A percentile compares a stretch with the other conserved stretches of the same genome.
Evolutionary conservation across 2,113 vertebrate genomes (phyloP).

Genomic region (Cyrtonyx montezumae): DNA sequence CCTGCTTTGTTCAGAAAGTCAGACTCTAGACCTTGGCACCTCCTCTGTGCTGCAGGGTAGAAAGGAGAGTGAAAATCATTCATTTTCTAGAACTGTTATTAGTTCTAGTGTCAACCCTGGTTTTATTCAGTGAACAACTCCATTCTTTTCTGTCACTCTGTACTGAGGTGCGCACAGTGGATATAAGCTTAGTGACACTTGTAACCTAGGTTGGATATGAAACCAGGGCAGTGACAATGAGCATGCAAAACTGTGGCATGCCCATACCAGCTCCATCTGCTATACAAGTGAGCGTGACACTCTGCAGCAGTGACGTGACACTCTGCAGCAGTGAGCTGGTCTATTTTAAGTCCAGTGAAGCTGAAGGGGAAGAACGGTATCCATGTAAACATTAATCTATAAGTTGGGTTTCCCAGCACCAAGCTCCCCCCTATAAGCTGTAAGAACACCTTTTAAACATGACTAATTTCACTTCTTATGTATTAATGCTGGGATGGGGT

Average conservation of each 20-base stretch:
- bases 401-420: not conserved
- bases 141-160: not conserved
- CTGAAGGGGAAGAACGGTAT: not conserved
- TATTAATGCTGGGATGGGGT: not conserved
- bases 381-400: not conserved
- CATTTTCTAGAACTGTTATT: not conserved
- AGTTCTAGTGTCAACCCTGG: not conserved
- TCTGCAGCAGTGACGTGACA: accelerated
- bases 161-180: not conserved
- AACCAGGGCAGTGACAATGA: not conserved
- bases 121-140: not conserved
- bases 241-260: not conserved
- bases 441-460: not conserved
- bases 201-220: not conserved
- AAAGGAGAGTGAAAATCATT: not conserved
- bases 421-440: not conserved
- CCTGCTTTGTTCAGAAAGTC: not conserved
- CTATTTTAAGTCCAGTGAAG: not conserved
- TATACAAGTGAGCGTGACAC: not conserved
- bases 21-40: not conserved
- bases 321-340: not conserved
- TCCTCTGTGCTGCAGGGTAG: not conserved
- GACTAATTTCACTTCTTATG: not conserved
- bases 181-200: not conserved
- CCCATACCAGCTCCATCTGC: not conserved